A percentile compares a stretch with the other conserved stretches of the same genome.
Evolutionary conservation across 2,797 vertebrate species (phyloP).

Genomic region (Cottoperca gobio): DNA sequence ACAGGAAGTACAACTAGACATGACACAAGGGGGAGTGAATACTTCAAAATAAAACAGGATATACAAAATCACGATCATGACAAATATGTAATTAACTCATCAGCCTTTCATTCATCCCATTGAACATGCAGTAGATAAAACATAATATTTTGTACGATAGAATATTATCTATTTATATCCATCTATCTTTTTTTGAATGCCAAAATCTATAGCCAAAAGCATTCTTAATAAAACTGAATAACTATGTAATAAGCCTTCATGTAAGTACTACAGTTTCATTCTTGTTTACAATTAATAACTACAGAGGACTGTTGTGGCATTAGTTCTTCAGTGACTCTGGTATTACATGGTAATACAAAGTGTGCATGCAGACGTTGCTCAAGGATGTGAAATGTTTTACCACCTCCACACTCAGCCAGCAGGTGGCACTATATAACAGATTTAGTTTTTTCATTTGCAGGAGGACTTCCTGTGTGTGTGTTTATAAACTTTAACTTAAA

Average conservation of each 20-base stretch:
- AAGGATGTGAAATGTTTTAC: neutral
- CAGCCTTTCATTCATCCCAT: neutral
- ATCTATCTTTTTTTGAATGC: too few species aligned
- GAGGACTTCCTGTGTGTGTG: neutral
- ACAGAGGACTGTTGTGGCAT: neutral
- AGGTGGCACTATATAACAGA: constrained; percentile 49
- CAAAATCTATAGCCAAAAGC: neutral
- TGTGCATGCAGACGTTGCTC: neutral
- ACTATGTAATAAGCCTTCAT: neutral
- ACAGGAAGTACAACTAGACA: too few species aligned
- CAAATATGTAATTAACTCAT: neutral
- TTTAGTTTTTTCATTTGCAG: neutral
- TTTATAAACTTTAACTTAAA: too few species aligned
- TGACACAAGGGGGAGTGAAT: too few species aligned
- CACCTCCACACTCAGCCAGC: constrained; percentile 23
- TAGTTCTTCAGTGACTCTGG: neutral
- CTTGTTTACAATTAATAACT: neutral
- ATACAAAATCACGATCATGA: too few species aligned
- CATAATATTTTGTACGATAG: neutral
- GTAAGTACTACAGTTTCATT: neutral
- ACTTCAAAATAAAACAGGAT: too few species aligned
- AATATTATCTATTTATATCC: too few species aligned
- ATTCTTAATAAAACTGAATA: neutral
- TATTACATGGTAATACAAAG: neutral
- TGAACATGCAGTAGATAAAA: neutral